These are phyloP conservation scores for Epicauta chinensis DNA, from an alignment of 1,140 invertebrate species.

Conservation along the genomic window DNA sequence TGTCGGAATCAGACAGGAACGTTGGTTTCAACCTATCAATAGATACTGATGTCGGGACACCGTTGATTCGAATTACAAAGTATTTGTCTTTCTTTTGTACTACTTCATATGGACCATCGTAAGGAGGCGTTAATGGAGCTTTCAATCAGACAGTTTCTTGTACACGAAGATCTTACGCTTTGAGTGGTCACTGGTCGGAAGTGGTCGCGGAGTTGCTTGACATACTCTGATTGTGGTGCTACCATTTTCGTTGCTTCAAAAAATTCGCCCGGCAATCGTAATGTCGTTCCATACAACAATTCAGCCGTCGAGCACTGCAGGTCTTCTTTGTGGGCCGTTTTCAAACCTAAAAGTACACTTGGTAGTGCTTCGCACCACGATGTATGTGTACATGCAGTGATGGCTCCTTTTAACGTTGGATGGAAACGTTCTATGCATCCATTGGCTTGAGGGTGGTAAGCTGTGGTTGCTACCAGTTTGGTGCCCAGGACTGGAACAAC, in stretches of 20 bases:
- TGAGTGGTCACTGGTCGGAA: no score
- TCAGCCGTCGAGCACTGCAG: conserved; percentile 34
- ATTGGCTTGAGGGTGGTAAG: neutral
- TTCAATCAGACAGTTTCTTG: no score
- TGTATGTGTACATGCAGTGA: conserved; percentile 29
- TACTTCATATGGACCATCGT: no score
- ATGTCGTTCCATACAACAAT: conserved; percentile 31
- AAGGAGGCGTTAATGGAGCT: no score
- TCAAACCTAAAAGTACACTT: conserved; percentile 40
- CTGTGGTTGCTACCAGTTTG: neutral
- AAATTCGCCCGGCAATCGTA: conserved; percentile 39
- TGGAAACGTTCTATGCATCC: conserved; percentile 21
- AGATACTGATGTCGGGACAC: no score
- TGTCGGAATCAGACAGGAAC: no score
- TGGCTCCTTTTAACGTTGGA: conserved; percentile 37
- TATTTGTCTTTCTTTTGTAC: no score
- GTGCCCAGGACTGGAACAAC: neutral
- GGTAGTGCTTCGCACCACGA: conserved; percentile 40
- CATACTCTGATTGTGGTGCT: neutral
- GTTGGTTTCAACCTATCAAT: no score
- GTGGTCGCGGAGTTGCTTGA: neutral
- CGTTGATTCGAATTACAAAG: no score
- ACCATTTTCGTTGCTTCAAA: conserved; percentile 15
- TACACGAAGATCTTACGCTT: no score
- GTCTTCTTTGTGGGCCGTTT: conserved; percentile 37